A percentile compares a stretch with the other conserved stretches of the same genome.
Evolutionary conservation across 2,888 invertebrate genomes (phyloP).

Genomic region (Tromatobia lineatoria): DNA sequence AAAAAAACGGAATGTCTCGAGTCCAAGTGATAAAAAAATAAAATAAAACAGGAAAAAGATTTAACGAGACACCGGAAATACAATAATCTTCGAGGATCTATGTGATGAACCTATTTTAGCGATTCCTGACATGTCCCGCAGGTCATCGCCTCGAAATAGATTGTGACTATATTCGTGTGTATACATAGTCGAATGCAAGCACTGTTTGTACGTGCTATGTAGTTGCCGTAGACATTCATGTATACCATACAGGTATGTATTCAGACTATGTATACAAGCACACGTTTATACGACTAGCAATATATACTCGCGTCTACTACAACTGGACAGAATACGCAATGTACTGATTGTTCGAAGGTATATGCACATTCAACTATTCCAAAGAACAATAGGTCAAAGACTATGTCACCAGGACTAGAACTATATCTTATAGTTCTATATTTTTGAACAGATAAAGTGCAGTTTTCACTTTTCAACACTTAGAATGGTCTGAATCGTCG

Average conservation of each 20-base stretch:
- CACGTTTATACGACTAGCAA: not conserved
- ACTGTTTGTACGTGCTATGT: conserved; percentile 13
- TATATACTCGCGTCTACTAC: not conserved
- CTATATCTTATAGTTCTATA: not conserved
- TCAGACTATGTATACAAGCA: not conserved
- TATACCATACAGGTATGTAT: conserved; percentile 9
- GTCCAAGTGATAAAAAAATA: too few relatives aligned
- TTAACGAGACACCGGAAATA: not conserved
- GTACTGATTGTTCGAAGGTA: conserved; percentile 7
- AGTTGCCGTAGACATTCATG: conserved; percentile 5
- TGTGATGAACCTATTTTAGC: conserved; percentile 1
- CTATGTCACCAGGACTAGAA: not conserved
- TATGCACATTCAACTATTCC: conserved; percentile 12
- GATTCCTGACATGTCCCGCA: conserved; percentile 67
- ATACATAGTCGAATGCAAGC: conserved; percentile 19
- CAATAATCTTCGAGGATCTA: not conserved
- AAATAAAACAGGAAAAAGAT: too few relatives aligned
- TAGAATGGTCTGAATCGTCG: too few relatives aligned
- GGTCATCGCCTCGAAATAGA: conserved; percentile 76
- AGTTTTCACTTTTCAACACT: too few relatives aligned
- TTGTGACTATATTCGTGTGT: conserved; percentile 62
- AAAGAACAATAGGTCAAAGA: conserved; percentile 53
- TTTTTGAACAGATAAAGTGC: too few relatives aligned
- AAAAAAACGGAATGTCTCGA: not conserved
- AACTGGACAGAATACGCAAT: not conserved